Percentiles rank a stretch among this genome's conserved stretches.
Evolutionary conservation across 2,888 invertebrate species (phyloP).

Genomic region (Luffia ferchaultella): DNA sequence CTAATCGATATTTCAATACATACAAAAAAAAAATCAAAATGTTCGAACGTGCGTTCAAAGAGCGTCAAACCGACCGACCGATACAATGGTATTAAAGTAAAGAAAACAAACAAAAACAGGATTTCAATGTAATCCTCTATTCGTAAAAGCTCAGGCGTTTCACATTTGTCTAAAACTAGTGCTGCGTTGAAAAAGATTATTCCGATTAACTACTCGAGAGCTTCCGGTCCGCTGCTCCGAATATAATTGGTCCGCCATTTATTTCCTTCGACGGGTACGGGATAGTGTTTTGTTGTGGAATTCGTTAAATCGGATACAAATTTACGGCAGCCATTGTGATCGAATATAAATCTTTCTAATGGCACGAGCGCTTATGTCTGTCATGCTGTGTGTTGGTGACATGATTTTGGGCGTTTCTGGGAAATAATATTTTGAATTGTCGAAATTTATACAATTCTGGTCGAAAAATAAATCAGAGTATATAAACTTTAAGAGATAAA

Average conservation of each 20-base stretch:
- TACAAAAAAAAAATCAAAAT: too few species aligned
- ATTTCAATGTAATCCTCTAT: conserved; percentile 56
- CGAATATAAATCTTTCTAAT: conserved; percentile 52
- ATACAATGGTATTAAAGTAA: conserved; percentile 46
- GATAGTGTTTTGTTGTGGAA: conserved; percentile 28
- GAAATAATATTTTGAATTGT: too few species aligned
- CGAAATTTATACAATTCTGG: too few species aligned
- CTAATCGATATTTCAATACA: too few species aligned
- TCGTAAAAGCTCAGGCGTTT: conserved; percentile 45
- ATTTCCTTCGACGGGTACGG: conserved; percentile 43
- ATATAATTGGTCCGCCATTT: conserved; percentile 56
- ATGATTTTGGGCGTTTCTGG: conserved; percentile 22
- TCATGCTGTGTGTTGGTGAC: conserved; percentile 23
- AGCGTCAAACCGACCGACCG: background rate
- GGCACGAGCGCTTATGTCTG: conserved; percentile 35
- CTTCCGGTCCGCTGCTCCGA: conserved; percentile 52
- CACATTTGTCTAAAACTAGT: conserved; percentile 56
- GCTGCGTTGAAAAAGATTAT: conserved; percentile 33
- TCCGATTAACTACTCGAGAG: conserved; percentile 49
- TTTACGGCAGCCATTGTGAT: conserved; percentile 45
- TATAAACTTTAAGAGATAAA: too few species aligned
- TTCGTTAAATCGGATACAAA: conserved; percentile 44
- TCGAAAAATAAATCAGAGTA: too few species aligned
- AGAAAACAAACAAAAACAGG: conserved; percentile 66
- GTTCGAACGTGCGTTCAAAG: background rate